Evolutionary conservation across 2,888 invertebrate species (phyloP).

Genomic region (Phrixothrix hirtus): DNA sequence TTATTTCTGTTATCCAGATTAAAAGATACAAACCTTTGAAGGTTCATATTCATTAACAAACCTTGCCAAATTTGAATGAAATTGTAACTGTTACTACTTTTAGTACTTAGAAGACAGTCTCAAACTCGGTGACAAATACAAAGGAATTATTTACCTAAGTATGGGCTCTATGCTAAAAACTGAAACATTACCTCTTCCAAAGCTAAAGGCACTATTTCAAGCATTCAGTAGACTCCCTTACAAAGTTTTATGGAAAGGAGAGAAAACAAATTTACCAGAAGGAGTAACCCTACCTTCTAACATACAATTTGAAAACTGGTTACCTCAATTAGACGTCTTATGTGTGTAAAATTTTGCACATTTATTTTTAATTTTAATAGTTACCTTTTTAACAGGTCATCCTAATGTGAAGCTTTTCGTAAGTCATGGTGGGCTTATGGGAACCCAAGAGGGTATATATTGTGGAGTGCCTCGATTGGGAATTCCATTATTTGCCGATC

Average conservation of each 20-base stretch:
- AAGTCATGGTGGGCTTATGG: conserved; percentile 60
- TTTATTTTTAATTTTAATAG: not conserved
- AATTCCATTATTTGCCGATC: conserved; percentile 51
- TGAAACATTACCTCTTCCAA: conserved; percentile 59
- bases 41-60: too few relatives aligned
- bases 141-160: conserved; percentile 61
- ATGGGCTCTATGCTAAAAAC: conserved; percentile 64
- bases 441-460: conserved; percentile 56
- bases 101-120: conserved; percentile 42
- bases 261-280: conserved; percentile 56
- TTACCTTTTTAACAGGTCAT: conserved; percentile 44
- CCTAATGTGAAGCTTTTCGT: conserved; percentile 57
- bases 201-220: conserved; percentile 57
- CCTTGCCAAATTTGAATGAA: too few relatives aligned
- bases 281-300: conserved; percentile 54
- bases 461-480: conserved; percentile 54
- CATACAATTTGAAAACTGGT: conserved; percentile 60
- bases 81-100: too few relatives aligned
- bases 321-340: conserved; percentile 61
- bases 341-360: conserved; percentile 55
- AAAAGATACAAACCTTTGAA: too few relatives aligned
- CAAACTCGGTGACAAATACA: conserved; percentile 30
- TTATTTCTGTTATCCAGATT: too few relatives aligned
- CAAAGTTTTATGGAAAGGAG: conserved; percentile 62
- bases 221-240: conserved; percentile 60